phyloP scores from a whole-genome alignment of 2,797 vertebrate species.

The Otolemur crassicaudatus region DNA sequence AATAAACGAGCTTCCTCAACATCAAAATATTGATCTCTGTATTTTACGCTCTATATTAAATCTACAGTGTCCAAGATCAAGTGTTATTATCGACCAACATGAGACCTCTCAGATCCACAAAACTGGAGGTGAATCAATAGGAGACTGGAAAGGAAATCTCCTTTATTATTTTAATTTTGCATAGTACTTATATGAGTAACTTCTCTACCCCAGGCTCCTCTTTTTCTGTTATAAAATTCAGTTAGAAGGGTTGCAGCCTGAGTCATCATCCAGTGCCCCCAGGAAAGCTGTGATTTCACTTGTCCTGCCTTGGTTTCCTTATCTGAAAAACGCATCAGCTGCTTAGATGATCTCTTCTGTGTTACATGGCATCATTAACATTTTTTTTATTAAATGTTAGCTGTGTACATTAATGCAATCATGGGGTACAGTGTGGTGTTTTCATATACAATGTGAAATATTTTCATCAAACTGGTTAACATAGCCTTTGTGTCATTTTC shows the following conservation, averaged over 20 bases:
- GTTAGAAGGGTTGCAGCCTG: not conserved
- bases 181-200: not conserved
- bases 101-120: constrained; percentile 51
- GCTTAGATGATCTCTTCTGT: constrained; percentile 19
- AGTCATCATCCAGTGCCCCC: not conserved
- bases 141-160: constrained; percentile 33
- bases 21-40: constrained; percentile 59
- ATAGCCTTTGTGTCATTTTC: too few species aligned
- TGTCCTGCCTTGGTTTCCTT: not conserved
- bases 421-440: too few species aligned
- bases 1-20: constrained; percentile 51
- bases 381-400: not conserved
- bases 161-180: constrained; percentile 50
- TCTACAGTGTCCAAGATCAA: constrained; percentile 57
- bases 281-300: not conserved
- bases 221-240: constrained; percentile 19
- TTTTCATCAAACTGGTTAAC: too few species aligned
- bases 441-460: too few species aligned
- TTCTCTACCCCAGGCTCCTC: not conserved
- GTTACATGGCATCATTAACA: not conserved
- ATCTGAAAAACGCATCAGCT: not conserved
- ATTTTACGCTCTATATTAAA: constrained; percentile 49
- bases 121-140: constrained; percentile 46
- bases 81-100: constrained; percentile 20
- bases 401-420: too few species aligned